phyloP scores from a whole-genome alignment of 2,113 vertebrate species.

The Triplophysa siluroides region DNA sequence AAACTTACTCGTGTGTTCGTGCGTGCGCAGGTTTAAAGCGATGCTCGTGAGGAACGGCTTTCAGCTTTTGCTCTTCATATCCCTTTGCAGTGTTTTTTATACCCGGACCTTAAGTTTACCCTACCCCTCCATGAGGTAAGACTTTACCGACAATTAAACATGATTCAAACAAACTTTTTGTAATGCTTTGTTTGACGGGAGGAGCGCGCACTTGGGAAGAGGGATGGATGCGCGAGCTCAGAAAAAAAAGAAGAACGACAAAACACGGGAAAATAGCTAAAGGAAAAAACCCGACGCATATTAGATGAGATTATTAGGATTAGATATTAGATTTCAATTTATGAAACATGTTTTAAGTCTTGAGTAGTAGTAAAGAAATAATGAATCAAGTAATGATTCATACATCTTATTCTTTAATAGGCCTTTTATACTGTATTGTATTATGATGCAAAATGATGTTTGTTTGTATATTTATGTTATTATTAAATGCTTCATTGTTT shows the following conservation, averaged over 20 bases:
- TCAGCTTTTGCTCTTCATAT: conserved; percentile 81
- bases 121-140: conserved; percentile 82
- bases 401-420: too few species aligned
- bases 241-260: not conserved
- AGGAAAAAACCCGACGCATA: too few species aligned
- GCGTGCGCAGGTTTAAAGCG: conserved; percentile 66
- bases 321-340: too few species aligned
- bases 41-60: conserved; percentile 85
- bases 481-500: not conserved
- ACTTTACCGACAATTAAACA: not conserved
- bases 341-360: too few species aligned
- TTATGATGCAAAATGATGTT: too few species aligned
- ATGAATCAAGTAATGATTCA: too few species aligned
- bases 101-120: conserved; percentile 81
- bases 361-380: too few species aligned
- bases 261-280: not conserved
- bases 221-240: too few species aligned
- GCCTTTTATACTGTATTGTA: too few species aligned
- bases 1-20: not conserved
- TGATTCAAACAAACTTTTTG: not conserved
- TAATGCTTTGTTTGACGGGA: too few species aligned
- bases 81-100: conserved; percentile 79
- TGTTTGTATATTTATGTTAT: not conserved
- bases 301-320: too few species aligned
- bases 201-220: not conserved